These are phyloP conservation scores for Pseudochirops cupreus DNA, from an alignment of 2,797 vertebrate genomes.

Conservation along the genomic window DNA sequence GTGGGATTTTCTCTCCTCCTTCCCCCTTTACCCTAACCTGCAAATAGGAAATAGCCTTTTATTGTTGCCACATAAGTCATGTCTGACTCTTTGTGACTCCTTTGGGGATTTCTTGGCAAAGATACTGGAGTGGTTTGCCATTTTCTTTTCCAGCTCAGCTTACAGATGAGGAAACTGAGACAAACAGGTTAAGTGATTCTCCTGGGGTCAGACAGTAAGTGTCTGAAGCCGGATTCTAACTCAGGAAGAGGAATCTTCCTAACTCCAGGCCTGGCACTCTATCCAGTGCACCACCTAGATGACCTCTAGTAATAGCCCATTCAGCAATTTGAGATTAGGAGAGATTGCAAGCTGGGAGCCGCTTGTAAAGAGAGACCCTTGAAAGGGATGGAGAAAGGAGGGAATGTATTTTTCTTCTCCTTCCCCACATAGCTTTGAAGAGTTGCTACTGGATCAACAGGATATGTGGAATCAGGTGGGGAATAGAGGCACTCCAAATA, in stretches of 20 bases:
- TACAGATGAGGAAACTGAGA: not conserved
- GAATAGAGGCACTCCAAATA: not conserved
- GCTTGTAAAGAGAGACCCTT: not conserved
- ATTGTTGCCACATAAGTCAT: not conserved
- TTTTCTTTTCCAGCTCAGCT: not conserved
- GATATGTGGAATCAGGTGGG: not conserved
- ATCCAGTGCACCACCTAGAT: not conserved
- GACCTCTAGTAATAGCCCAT: not conserved
- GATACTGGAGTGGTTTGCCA: not conserved
- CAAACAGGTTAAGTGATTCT: not conserved
- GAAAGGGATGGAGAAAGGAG: not conserved
- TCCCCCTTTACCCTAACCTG: not conserved
- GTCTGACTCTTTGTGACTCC: not conserved
- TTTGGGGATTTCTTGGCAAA: not conserved
- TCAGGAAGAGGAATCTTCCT: not conserved
- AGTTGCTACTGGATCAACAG: not conserved
- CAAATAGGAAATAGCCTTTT: not conserved
- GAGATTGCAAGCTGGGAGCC: not conserved
- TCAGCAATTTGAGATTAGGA: not conserved
- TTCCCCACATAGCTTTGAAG: not conserved
- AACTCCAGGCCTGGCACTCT: not conserved
- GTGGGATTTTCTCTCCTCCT: not conserved
- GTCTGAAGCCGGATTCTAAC: not conserved
- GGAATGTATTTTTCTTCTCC: not conserved
- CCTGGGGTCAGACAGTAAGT: not conserved